Evolutionary conservation across 2,113 vertebrate genomes (phyloP).

Genomic region (Scatophagus argus): DNA sequence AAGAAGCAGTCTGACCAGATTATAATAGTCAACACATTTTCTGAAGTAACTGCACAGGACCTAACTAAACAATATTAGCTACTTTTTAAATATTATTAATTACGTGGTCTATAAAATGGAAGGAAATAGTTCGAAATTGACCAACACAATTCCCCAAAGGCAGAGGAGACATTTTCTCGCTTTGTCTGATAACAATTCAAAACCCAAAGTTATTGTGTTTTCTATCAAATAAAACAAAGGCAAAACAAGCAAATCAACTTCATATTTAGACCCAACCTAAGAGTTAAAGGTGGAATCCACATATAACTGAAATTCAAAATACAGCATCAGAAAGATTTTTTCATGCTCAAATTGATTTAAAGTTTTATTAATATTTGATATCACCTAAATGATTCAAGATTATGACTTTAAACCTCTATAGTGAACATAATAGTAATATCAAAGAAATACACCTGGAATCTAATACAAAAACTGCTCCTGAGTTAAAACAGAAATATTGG

Average conservation of each 20-base stretch:
- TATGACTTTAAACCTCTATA: conserved; percentile 23
- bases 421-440: conserved; percentile 45
- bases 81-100: too few relatives aligned
- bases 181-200: too few relatives aligned
- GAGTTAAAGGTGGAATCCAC: background rate
- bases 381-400: background rate
- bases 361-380: conserved; percentile 23
- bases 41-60: background rate
- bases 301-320: background rate
- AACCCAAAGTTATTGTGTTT: background rate
- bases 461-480: conserved; percentile 38
- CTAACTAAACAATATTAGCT: too few relatives aligned
- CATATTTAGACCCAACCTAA: background rate
- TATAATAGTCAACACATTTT: background rate
- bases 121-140: too few relatives aligned
- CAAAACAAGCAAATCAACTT: background rate
- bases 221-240: background rate
- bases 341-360: conserved; percentile 9
- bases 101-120: too few relatives aligned
- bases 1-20: background rate
- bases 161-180: too few relatives aligned
- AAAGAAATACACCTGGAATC: conserved; percentile 1
- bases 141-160: too few relatives aligned
- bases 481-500: conserved; percentile 21
- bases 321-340: background rate